These are phyloP conservation scores for Syngnathus rostellatus DNA, from an alignment of 2,797 vertebrate genomes.

Conservation along the genomic window DNA sequence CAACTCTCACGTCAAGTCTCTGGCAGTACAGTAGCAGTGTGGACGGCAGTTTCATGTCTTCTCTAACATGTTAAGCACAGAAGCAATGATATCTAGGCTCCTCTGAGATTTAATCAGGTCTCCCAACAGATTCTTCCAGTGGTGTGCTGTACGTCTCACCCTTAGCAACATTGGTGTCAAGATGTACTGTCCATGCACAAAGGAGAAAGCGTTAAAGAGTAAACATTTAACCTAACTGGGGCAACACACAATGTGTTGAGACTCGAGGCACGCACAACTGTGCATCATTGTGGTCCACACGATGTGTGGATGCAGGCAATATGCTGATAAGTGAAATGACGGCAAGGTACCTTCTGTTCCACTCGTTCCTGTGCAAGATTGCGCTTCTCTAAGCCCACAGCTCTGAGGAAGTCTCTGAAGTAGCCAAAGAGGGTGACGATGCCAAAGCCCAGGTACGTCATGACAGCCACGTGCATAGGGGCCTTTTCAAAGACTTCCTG, in stretches of 20 bases:
- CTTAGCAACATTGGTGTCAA: conserved; percentile 51
- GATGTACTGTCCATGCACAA: conserved; percentile 24
- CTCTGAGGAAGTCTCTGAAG: conserved; percentile 87
- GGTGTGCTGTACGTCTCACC: conserved; percentile 47
- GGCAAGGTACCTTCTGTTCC: conserved; percentile 78
- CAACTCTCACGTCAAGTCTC: conserved; percentile 9
- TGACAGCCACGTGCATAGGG: conserved; percentile 81
- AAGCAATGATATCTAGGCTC: conserved; percentile 43
- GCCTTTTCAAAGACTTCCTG: conserved; percentile 81
- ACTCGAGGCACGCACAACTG: conserved; percentile 25
- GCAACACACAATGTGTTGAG: conserved; percentile 40
- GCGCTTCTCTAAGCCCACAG: conserved; percentile 83
- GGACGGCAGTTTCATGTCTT: conserved; percentile 14
- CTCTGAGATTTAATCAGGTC: conserved; percentile 68
- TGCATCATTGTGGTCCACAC: conserved; percentile 10
- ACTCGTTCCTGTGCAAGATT: conserved; percentile 77
- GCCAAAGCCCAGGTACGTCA: conserved; percentile 86
- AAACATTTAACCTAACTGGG: conserved; percentile 45
- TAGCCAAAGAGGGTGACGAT: conserved; percentile 88
- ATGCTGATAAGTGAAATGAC: conserved; percentile 19
- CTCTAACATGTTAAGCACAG: conserved; percentile 41
- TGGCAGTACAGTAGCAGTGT: conserved; percentile 15
- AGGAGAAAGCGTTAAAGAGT: conserved; percentile 29
- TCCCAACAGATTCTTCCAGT: conserved; percentile 51
- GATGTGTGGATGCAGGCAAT: conserved; percentile 17